phyloP scores from a whole-genome alignment of 2,797 vertebrate genomes.

The Liparis tanakae region DNA sequence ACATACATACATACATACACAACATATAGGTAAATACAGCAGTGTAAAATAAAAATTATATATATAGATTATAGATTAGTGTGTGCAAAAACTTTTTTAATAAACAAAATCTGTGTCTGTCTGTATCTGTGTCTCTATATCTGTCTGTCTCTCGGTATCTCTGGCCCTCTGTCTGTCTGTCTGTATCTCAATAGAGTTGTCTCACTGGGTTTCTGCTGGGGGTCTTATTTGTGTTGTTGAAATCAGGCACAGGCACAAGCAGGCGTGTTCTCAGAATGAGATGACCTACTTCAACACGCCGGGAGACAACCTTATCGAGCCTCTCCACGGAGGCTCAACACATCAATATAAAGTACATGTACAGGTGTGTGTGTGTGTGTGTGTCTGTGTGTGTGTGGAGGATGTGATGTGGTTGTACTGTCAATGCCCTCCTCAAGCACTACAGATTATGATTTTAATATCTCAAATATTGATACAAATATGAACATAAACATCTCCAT shows the following conservation, averaged over 20 bases:
- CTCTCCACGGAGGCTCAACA: constrained; percentile 22
- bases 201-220: constrained; percentile 62
- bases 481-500: too few species aligned
- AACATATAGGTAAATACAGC: too few species aligned
- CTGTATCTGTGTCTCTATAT: too few species aligned
- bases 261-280: constrained; percentile 54
- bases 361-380: constrained; percentile 21
- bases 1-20: too few species aligned
- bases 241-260: constrained; percentile 75
- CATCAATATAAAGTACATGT: constrained; percentile 15
- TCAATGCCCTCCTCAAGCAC: not conserved
- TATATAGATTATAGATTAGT: too few species aligned
- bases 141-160: too few species aligned
- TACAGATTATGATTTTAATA: not conserved
- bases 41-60: too few species aligned
- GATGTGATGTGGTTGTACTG: not conserved
- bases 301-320: constrained; percentile 53
- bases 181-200: constrained; percentile 71
- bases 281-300: constrained; percentile 78
- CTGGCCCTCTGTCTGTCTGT: constrained; percentile 20
- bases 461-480: not conserved
- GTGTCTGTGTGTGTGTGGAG: too few species aligned
- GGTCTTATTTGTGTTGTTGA: constrained; percentile 78
- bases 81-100: too few species aligned
- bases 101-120: too few species aligned